Percentiles rank a stretch among this genome's conserved stretches.
Conservation (phyloP, 2,888 invertebrate genomes). For the Trachelus stipa region DNA sequence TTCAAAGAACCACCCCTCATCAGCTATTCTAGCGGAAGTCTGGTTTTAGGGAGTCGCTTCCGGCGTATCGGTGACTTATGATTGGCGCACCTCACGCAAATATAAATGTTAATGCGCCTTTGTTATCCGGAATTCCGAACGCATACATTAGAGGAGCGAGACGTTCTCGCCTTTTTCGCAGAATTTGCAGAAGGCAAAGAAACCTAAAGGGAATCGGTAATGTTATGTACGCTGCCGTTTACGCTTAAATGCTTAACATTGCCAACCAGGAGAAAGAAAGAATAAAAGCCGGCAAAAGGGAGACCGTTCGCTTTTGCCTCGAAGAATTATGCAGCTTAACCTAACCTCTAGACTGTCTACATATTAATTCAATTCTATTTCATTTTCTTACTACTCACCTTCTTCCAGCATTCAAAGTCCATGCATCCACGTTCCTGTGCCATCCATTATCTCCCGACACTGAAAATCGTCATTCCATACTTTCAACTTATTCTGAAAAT, state of each 20-base stretch:
- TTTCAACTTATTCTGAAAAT: no score
- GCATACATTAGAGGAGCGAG: slow-evolving; percentile 35
- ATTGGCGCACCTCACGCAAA: slow-evolving; percentile 35
- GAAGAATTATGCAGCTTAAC: no score
- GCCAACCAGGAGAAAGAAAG: no score
- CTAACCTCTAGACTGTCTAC: no score
- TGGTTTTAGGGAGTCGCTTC: slow-evolving; percentile 18
- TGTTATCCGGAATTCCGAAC: slow-evolving; percentile 26
- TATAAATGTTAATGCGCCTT: slow-evolving; percentile 44
- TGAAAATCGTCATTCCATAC: no score
- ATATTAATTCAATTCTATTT: no score
- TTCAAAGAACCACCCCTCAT: slow-evolving; percentile 27
- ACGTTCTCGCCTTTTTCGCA: slow-evolving; percentile 3
- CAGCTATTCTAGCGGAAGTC: slow-evolving; percentile 41
- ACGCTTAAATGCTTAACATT: slow-evolving; percentile 19
- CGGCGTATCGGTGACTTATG: slow-evolving; percentile 34
- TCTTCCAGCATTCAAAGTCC: no score
- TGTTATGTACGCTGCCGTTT: slow-evolving; percentile 16
- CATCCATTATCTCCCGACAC: no score
- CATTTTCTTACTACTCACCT: no score
- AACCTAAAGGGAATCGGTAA: slow-evolving; percentile 22
- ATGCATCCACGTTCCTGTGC: no score
- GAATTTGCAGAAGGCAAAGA: slow-evolving; percentile 16
- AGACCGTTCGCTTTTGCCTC: no score
- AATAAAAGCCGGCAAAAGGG: no score